A percentile compares a stretch with the other conserved stretches of the same genome.
Evolutionary conservation across 2,113 vertebrate genomes (phyloP).

Genomic region (Gnathonemus longibarbis): DNA sequence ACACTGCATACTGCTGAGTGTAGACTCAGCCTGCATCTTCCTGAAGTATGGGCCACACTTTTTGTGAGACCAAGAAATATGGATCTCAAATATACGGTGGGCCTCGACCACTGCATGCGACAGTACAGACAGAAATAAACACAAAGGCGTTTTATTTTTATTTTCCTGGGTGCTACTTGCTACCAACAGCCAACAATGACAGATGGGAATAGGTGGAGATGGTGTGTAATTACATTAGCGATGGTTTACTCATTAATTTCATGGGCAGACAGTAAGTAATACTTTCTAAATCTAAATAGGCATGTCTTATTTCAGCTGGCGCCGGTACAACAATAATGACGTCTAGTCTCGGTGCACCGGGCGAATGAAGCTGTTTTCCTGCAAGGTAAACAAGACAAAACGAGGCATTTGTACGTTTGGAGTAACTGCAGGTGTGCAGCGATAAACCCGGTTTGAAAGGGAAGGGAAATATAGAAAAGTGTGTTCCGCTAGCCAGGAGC

Average conservation of each 20-base stretch:
- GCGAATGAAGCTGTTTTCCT: slow-evolving; percentile 6
- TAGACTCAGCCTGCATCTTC: neutral
- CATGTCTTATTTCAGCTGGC: slow-evolving; percentile 1
- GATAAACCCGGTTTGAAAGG: neutral
- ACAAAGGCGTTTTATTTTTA: neutral
- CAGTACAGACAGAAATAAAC: neutral
- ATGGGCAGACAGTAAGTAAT: neutral
- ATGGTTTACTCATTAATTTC: slow-evolving; percentile 16
- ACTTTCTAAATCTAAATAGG: slow-evolving; percentile 7
- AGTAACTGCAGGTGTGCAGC: neutral
- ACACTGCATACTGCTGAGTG: neutral
- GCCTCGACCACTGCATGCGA: neutral
- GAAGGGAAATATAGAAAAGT: neutral
- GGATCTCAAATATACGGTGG: neutral
- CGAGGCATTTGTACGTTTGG: neutral
- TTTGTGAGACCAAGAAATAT: neutral
- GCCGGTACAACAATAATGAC: neutral
- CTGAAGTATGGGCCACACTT: neutral
- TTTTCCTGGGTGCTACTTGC: neutral
- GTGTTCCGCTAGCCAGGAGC: neutral
- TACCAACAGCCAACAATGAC: slow-evolving; percentile 6
- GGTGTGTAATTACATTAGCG: slow-evolving; percentile 14
- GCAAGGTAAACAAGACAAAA: neutral
- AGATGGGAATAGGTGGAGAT: slow-evolving; percentile 16
- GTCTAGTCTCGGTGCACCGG: neutral